phyloP scores from a whole-genome alignment of 2,888 invertebrate species.

The Caenorhabditis sp. region DNA sequence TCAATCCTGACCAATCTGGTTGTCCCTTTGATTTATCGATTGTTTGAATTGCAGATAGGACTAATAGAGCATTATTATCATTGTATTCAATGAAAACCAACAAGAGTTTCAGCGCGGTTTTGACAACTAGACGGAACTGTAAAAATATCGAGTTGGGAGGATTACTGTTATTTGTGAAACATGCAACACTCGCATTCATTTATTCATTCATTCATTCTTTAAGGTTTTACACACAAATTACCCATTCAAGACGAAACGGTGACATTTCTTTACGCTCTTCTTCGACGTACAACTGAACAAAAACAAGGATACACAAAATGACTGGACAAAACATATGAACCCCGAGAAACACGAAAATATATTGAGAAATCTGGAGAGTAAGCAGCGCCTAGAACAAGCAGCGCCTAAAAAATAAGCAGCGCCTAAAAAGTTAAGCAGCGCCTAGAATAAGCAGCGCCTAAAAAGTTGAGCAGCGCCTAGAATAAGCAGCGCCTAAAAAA shows the following conservation, averaged over 20 bases:
- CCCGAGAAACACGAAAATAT: background rate
- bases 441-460: too few relatives aligned
- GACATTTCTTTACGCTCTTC: conserved; percentile 65
- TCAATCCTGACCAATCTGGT: conserved; percentile 82
- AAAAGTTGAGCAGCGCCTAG: too few relatives aligned
- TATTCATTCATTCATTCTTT: conserved; percentile 2
- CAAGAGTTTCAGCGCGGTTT: conserved; percentile 93
- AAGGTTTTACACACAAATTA: conserved; percentile 29
- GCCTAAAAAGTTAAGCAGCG: too few relatives aligned
- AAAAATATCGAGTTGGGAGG: too few relatives aligned
- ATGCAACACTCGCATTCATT: conserved; percentile 6
- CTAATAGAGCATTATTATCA: conserved; percentile 88
- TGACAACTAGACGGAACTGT: conserved; percentile 90
- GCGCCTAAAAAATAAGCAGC: too few relatives aligned
- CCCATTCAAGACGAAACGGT: conserved; percentile 69
- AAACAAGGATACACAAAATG: conserved; percentile 13
- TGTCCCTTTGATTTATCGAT: conserved; percentile 78
- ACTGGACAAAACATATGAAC: conserved; percentile 6
- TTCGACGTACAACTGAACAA: conserved; percentile 66
- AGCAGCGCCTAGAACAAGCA: too few relatives aligned
- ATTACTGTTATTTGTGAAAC: background rate
- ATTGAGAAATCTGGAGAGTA: too few relatives aligned
- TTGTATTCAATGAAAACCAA: conserved; percentile 98
- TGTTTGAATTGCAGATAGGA: conserved; percentile 86
- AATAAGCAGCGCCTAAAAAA: background rate